These are phyloP conservation scores for Monomorium pharaonis DNA, from an alignment of 1,140 invertebrate genomes.

Conservation along the genomic window DNA sequence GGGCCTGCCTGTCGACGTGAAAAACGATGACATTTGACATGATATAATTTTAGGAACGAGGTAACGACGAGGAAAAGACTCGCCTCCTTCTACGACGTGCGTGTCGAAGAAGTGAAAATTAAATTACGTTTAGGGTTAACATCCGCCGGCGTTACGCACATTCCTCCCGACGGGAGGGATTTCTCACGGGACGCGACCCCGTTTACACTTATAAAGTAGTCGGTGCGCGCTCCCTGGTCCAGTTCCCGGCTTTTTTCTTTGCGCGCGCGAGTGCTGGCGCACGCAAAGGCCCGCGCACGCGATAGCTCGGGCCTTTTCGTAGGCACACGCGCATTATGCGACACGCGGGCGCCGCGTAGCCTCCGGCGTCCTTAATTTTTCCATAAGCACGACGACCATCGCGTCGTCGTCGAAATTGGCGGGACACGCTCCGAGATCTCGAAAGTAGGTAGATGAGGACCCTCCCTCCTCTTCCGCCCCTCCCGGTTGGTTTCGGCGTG, in stretches of 20 bases:
- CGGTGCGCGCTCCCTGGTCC: conserved; percentile 20
- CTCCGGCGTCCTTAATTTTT: background rate
- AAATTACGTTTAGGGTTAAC: background rate
- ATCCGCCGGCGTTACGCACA: background rate
- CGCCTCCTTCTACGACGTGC: background rate
- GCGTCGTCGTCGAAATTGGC: conserved; percentile 60
- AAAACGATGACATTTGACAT: too few species aligned
- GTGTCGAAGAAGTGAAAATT: too few species aligned
- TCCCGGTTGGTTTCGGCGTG: background rate
- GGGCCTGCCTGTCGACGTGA: too few species aligned
- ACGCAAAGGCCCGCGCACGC: conserved; percentile 53
- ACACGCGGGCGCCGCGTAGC: background rate
- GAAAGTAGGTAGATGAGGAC: conserved; percentile 22
- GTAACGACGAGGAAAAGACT: background rate
- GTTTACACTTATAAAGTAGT: conserved; percentile 37
- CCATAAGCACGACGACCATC: background rate
- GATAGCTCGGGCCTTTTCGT: conserved; percentile 43
- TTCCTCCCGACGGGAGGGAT: background rate
- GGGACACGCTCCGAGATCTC: conserved; percentile 52
- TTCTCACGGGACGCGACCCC: conserved; percentile 31
- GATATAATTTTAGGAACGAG: background rate
- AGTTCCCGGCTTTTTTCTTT: conserved; percentile 47
- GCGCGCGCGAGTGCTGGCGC: conserved; percentile 37
- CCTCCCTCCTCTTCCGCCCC: background rate
- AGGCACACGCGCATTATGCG: conserved; percentile 9